phyloP scores from a whole-genome alignment of 2,797 vertebrate species.

The Kryptolebias ocellatus region DNA sequence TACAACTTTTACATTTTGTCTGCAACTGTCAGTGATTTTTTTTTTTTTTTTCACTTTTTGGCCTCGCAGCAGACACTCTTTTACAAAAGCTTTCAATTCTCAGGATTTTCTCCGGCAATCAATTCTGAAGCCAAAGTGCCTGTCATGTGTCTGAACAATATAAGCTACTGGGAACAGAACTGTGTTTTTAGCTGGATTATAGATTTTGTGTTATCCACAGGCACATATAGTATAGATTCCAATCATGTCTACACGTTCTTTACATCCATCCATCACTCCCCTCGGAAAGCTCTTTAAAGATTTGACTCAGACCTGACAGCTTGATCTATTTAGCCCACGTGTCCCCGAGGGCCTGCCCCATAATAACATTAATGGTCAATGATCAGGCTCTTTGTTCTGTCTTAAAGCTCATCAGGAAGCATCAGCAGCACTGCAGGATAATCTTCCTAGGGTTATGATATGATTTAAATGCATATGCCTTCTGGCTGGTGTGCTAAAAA shows the following conservation, averaged over 20 bases:
- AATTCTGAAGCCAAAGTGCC: constrained; percentile 61
- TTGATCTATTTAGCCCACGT: constrained; percentile 37
- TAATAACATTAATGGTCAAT: constrained; percentile 35
- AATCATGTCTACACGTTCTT: constrained; percentile 40
- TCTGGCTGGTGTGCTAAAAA: constrained; percentile 42
- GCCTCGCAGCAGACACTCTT: constrained; percentile 34
- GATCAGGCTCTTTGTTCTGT: constrained; percentile 37
- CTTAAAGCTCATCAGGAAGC: constrained; percentile 32
- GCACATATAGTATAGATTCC: constrained; percentile 52
- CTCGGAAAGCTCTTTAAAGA: constrained; percentile 37
- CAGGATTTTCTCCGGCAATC: constrained; percentile 57
- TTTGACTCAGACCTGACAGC: constrained; percentile 35
- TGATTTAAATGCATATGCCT: constrained; percentile 30
- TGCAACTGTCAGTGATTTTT: constrained; percentile 40
- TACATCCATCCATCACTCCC: constrained; percentile 8
- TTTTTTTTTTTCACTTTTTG: constrained; percentile 7
- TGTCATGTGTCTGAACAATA: constrained; percentile 60
- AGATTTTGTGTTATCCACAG: constrained; percentile 62
- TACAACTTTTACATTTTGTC: constrained; percentile 47
- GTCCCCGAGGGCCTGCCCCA: constrained; percentile 31
- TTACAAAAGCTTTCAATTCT: constrained; percentile 49
- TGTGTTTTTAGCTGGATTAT: constrained; percentile 52
- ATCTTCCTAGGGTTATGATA: constrained; percentile 31
- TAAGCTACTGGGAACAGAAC: constrained; percentile 54
- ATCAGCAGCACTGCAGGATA: constrained; percentile 10